Percentiles rank a stretch among this genome's conserved stretches.
Conservation (phyloP, 2,797 vertebrate genomes). For the Parauchenoglanis punctatus region DNA sequence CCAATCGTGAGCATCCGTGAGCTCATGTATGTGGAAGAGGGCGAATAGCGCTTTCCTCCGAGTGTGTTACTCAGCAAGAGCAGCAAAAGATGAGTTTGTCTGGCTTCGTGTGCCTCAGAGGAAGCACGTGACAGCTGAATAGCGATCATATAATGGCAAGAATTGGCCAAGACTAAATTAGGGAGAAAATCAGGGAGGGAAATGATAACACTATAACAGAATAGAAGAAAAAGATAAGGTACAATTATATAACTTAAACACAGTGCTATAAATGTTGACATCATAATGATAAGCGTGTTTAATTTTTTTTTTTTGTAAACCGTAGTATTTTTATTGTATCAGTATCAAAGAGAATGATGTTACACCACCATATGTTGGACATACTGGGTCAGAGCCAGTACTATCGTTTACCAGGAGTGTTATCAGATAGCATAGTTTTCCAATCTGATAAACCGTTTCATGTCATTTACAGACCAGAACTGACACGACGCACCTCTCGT, state of each 20-base stretch:
- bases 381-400: neutral
- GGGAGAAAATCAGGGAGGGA: neutral
- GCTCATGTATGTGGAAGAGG: neutral
- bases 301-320: neutral
- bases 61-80: neutral
- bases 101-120: neutral
- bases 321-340: neutral
- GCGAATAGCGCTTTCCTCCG: neutral
- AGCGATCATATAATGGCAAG: neutral
- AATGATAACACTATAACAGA: neutral
- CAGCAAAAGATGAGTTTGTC: neutral
- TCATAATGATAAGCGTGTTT: neutral
- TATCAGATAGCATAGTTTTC: neutral
- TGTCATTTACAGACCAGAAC: neutral
- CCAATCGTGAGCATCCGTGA: neutral
- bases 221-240: neutral
- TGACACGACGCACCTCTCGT: neutral
- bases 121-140: neutral
- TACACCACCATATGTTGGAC: neutral
- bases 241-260: neutral
- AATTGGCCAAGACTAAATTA: neutral
- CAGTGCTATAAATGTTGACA: neutral
- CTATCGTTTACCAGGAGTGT: neutral
- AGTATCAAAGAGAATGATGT: neutral
- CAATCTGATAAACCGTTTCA: neutral